Conservation (phyloP, 2,113 vertebrate genomes). For the Takifugu flavidus region DNA sequence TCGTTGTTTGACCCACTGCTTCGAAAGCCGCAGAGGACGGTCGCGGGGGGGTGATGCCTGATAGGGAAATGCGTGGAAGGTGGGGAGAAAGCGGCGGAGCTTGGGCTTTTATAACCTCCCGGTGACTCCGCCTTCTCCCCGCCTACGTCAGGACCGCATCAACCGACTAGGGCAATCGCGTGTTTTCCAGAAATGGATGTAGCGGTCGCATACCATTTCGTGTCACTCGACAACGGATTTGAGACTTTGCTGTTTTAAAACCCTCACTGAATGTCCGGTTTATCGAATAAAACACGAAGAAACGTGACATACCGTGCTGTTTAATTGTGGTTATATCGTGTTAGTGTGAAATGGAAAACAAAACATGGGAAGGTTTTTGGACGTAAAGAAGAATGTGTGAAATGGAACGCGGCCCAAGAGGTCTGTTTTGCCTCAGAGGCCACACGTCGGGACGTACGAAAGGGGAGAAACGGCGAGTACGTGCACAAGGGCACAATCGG, state of each 20-base stretch:
- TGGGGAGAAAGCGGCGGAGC: not conserved
- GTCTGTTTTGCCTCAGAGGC: conserved; percentile 35
- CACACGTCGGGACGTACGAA: not conserved
- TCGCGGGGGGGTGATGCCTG: conserved; percentile 25
- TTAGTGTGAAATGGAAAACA: too few relatives aligned
- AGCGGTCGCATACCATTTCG: conserved; percentile 29
- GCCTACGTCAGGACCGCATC: conserved; percentile 24
- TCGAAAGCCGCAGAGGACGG: conserved; percentile 64
- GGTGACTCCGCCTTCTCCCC: conserved; percentile 41
- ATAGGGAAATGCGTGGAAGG: conserved; percentile 58
- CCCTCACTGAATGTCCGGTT: not conserved
- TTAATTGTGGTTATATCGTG: too few relatives aligned
- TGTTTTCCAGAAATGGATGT: conserved; percentile 47
- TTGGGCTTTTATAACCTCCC: conserved; percentile 68
- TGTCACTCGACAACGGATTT: too few relatives aligned
- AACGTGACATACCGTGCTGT: not conserved
- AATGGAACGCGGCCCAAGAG: conserved; percentile 22
- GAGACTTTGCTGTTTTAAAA: too few relatives aligned
- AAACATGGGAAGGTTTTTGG: not conserved
- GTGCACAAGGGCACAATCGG: conserved; percentile 32
- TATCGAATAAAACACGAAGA: not conserved
- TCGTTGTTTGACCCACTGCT: conserved; percentile 73
- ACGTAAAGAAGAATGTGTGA: not conserved
- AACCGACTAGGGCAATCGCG: conserved; percentile 34
- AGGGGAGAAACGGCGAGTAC: conserved; percentile 17